phyloP scores from a whole-genome alignment of 2,888 invertebrate genomes.

The Eumacrocentrus americanus region DNA sequence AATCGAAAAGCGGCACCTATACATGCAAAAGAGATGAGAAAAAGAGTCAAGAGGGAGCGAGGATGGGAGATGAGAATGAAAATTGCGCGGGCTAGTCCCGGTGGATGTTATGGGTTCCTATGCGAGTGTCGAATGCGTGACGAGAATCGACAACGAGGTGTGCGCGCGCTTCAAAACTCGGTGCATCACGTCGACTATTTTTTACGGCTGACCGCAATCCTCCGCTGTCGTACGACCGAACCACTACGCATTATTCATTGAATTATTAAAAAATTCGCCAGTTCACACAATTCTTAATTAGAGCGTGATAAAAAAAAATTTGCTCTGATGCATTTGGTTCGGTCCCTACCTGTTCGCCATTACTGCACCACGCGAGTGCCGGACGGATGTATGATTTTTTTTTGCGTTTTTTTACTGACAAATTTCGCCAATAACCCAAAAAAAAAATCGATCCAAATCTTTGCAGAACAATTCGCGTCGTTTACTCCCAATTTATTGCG shows the following conservation, averaged over 20 bases:
- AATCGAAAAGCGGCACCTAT: slow-evolving; percentile 2
- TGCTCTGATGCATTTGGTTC: no score
- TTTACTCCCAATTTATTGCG: slow-evolving; percentile 4
- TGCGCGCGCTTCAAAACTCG: slow-evolving; percentile 4
- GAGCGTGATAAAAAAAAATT: neutral
- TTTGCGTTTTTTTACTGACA: no score
- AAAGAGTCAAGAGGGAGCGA: neutral
- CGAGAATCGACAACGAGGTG: slow-evolving; percentile 21
- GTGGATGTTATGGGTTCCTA: slow-evolving; percentile 23
- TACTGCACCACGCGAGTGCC: no score
- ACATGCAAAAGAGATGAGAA: slow-evolving; percentile 2
- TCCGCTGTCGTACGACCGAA: neutral
- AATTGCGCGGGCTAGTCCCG: slow-evolving; percentile 16
- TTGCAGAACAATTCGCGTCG: no score
- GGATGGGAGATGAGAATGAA: neutral
- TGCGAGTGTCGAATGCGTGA: slow-evolving; percentile 22
- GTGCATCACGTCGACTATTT: slow-evolving; percentile 12
- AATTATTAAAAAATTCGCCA: slow-evolving; percentile 22
- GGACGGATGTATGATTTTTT: no score
- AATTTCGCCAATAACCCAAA: no score
- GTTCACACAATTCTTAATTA: slow-evolving; percentile 15
- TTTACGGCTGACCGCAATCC: slow-evolving; percentile 4
- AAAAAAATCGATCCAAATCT: no score
- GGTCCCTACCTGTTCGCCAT: no score
- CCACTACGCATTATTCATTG: slow-evolving; percentile 16